Evolutionary conservation across 2,113 vertebrate genomes (phyloP), one percentile per base, ranked within the genome.

Genomic region (Paracanthobrama guichenoti): DNA sequence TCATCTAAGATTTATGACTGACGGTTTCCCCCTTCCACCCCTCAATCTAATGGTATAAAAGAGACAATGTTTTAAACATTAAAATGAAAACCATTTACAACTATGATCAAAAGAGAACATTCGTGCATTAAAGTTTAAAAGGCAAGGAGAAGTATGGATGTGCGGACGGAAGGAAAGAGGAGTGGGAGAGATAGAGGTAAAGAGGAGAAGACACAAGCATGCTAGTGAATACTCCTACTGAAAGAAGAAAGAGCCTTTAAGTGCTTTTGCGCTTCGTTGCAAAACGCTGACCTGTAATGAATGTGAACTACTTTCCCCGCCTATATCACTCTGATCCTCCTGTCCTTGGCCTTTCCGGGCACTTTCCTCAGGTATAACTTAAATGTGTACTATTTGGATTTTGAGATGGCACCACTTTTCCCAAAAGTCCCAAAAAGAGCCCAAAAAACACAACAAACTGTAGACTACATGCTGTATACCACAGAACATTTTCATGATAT

Each of bases 1-100:
- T 95, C 96, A 98, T 98, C 90, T 91, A 99, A 97, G 93, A 98
- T 99, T 98, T 95, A 99, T 99, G 94, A 95, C 94, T 87, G 92
- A 96, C 87, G 95, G 94, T 92, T 95, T 95, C 90, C 92, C 77
- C 92, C 90, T 90, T 93, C 95, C 89, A 95, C 77, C 89, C 93
- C 91, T 94, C 94, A 95, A 94, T 95, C 94, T 97, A 97, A 97
- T 96, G 95, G 95, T 95, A 96, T 93, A 94, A 95, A 93, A 95
- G 94, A 97, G 95, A 97, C 94, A 96, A 97, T 95, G 95, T 97
- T 98, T 98, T 97, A 97, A 98, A 98, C 96, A 97, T 97, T 97
- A 97, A 98, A 97, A 95, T 96, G 95, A 95, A 98, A 97, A 96
- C 95, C 96, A 97, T 97, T 97, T 97, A 96, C 96, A 97, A 95